Base-by-base conservation (phyloP, 2,888 invertebrate genomes). In the Clunio marinus region DNA sequence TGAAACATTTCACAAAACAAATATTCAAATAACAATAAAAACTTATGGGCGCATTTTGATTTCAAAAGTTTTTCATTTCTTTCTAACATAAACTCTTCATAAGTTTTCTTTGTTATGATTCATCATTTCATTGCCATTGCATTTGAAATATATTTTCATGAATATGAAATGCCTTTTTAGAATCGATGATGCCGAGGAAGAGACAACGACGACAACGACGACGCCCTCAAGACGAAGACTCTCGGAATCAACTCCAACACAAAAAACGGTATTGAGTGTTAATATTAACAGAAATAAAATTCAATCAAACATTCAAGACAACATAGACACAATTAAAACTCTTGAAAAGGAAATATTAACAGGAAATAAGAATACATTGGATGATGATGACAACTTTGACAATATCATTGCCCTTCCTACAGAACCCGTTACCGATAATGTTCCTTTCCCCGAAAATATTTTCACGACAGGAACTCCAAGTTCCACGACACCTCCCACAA, bases 221-320 rank as follows among this genome's bases (percentile, higher is more conserved):
- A 27, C 27, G 32, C 15, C 59, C 1, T 59, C 15, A 10, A 20
- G 41, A 37, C 27, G 60, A 17, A 58, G 70, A 55, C 62, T 51
- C 63, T 8, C 65, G 55, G 35, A 63, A 15, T n/a, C 41, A 58
- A 69, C 41, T 57, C 24, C 57, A 25, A 46, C 69, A 69, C 58
- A 69, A 60, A 70, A 68, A 68, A 45, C 70, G 69, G 55, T 68
- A 69, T 55, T 35, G 69, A 58, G 41, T 70, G 35, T 70, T 67
- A 60, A 67, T 55, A n/a, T 55, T 69, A 69, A 70, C 68, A 51
- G 70, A 66, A 20, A 68, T 67, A 28, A 69, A 60, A 70, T 17
- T 32, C 62, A 37, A 10, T 46, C 51, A 45, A 55, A 20, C 20
- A 15, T 13, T 22, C 15, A 28, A 63, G 32, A 66, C 63, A 58